phyloP scores from a whole-genome alignment of 2,888 invertebrate species.

The Tridacna crocea region DNA sequence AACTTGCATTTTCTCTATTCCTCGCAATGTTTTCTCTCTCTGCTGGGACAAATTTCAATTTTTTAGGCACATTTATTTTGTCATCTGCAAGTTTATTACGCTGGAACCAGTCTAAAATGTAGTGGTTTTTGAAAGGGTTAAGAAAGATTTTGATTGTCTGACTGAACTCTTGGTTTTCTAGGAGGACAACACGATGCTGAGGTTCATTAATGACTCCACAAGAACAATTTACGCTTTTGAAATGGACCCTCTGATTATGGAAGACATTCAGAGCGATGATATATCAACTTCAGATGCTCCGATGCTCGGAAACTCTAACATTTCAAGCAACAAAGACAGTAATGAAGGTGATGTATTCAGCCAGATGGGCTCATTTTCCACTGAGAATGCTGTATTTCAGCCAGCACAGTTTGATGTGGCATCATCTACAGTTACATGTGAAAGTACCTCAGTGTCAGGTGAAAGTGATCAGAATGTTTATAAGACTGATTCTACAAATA shows the following conservation, averaged over 20 bases:
- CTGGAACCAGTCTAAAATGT: too few species aligned
- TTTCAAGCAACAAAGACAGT: neutral
- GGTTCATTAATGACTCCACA: conserved; percentile 85
- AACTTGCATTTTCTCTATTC: too few species aligned
- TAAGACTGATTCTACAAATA: neutral
- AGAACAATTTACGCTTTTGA: conserved; percentile 83
- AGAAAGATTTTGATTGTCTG: neutral
- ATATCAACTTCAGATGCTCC: conserved; percentile 4
- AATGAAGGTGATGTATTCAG: conserved; percentile 53
- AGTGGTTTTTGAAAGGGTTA: neutral
- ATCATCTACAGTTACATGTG: neutral
- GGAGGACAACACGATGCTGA: conserved; percentile 86
- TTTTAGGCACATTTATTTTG: too few species aligned
- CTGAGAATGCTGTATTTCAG: conserved; percentile 12
- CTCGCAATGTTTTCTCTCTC: too few species aligned
- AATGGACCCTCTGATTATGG: conserved; percentile 64
- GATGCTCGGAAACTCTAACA: conserved; percentile 8
- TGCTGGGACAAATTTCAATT: too few species aligned
- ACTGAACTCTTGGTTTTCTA: conserved; percentile 62
- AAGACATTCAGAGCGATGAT: conserved; percentile 5
- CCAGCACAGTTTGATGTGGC: neutral
- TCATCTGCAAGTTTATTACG: too few species aligned
- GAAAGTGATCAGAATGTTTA: conserved; percentile 3
- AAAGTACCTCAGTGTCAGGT: neutral
- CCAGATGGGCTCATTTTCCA: conserved; percentile 60